Base-by-base conservation (phyloP, 2,888 invertebrate species). In the Tinea trinotella region DNA sequence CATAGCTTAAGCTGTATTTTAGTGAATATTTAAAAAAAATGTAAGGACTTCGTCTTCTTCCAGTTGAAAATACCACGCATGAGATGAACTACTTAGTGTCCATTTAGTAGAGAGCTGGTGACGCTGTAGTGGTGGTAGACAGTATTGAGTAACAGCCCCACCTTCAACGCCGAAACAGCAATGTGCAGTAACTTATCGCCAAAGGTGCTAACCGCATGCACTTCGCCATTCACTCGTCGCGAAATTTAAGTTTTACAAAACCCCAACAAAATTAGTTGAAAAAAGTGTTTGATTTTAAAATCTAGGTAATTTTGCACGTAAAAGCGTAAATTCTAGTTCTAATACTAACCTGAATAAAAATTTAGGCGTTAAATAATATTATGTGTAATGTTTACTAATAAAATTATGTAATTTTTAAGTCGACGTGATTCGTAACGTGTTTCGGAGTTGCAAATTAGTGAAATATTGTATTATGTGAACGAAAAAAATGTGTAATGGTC, bases 71-170 rank as follows among this genome's bases (percentile, higher is more conserved):
- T n/a, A n/a, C n/a, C n/a, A n/a, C n/a, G n/a, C n/a, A n/a, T n/a
- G n/a, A n/a, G n/a, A n/a, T n/a, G n/a, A n/a, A n/a, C n/a, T n/a
- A n/a, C n/a, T n/a, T n/a, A n/a, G n/a, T n/a, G n/a, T 30, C 9
- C 30, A 30, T 18, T 50, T 50, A 24, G 50, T 24, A 50, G n/a
- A 50, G 50, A 46, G 46, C 46, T 46, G 46, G 19, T 19, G 15
- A 40, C 7, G 40, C 7, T 19, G 46, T 19, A 19, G 19, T 63
- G 59, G 55, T 63, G 60, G 60, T 59, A 59, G 61, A 57, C 56
- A 56, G 58, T 56, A 57, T 64, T 62, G 60, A 55, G 62, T 60
- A 64, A 62, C 56, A 50, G 58, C 48, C 52, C 57, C 44, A 54
- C 40, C 46, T 17, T 19, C 46, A 59, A 56, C 53, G 13, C 54